Base-by-base conservation (phyloP, 2,888 invertebrate genomes). In the Sycophila texana region DNA sequence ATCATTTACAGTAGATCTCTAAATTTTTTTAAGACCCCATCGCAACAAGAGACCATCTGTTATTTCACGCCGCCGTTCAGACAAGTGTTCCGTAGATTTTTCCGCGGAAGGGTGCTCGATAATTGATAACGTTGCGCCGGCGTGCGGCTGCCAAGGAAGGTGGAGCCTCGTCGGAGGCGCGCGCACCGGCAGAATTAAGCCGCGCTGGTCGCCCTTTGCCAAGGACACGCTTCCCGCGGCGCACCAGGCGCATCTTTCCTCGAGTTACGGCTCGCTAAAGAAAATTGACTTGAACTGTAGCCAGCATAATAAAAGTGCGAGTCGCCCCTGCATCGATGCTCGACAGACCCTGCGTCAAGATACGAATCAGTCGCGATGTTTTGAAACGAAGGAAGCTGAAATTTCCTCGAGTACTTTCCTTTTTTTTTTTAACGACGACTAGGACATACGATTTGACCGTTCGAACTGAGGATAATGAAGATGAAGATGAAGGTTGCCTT, bases 261-360 rank as follows among this genome's bases (percentile, higher is more conserved):
- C 78, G 83, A 87, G 84, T 86, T 88, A 88, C 86, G 84, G 85
- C 85, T 85, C 85, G 86, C 86, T 87, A 85, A 87, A 87, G 88
- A 87, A 89, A 89, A 89, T 89, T 89, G 87, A 88, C 89, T 89
- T 89, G 89, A 89, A 88, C 85, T 86, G 83, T 80, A 80, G 89
- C 89, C 89, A 89, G 86, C 85, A 88, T 87, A 86, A 88, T 88
- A 87, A 87, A 88, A 88, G 85, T 85, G 84, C 83, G 85, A 83
- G 77, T 81, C 75, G 57, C 70, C 61, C 51, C 47, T 60, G 55
- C 39, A 74, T 57, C n/a, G 65, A 55, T 65, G 18, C 57, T n/a
- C 18, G 22, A n/a, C 68, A 76, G 63, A 39, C 63, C 39, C 10
- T 10, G 39, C 5, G 10, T 10, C 7, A 39, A 39, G 7, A 39